Percentiles rank a stretch among this genome's conserved stretches.
phyloP scores from a whole-genome alignment of 2,888 invertebrate genomes.

The Oligia strigilis region DNA sequence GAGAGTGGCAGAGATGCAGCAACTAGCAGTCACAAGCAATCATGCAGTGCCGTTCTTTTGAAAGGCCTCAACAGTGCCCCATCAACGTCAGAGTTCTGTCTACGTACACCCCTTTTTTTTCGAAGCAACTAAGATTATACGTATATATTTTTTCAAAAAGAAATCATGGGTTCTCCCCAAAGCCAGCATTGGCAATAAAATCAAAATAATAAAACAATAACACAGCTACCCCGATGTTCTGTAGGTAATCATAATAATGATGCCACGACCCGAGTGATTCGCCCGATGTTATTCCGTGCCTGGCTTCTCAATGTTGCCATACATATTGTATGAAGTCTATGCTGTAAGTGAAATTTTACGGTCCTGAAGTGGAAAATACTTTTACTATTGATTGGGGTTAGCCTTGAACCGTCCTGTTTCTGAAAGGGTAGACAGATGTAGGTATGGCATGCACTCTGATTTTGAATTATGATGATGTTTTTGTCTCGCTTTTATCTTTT shows the following conservation, averaged over 20 bases:
- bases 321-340: slow-evolving; percentile 70
- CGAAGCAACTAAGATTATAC: background rate
- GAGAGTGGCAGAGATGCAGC: too few species aligned
- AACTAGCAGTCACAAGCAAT: background rate
- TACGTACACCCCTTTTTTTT: background rate
- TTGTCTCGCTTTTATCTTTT: background rate
- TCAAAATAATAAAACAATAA: slow-evolving; percentile 68
- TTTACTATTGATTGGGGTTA: slow-evolving; percentile 19
- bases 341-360: slow-evolving; percentile 67
- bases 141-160: background rate
- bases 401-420: background rate
- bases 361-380: slow-evolving; percentile 30
- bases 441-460: background rate
- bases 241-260: slow-evolving; percentile 70
- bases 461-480: background rate
- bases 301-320: slow-evolving; percentile 68
- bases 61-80: background rate
- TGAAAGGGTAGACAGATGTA: background rate
- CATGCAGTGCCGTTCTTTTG: background rate
- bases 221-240: slow-evolving; percentile 59
- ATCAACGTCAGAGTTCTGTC: background rate
- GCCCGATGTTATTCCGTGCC: slow-evolving; percentile 66
- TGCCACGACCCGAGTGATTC: slow-evolving; percentile 52
- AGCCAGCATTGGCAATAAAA: slow-evolving; percentile 52
- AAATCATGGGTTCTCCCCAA: background rate